Conservation (phyloP, 2,797 vertebrate genomes). For the Peromyscus attwateri region DNA sequence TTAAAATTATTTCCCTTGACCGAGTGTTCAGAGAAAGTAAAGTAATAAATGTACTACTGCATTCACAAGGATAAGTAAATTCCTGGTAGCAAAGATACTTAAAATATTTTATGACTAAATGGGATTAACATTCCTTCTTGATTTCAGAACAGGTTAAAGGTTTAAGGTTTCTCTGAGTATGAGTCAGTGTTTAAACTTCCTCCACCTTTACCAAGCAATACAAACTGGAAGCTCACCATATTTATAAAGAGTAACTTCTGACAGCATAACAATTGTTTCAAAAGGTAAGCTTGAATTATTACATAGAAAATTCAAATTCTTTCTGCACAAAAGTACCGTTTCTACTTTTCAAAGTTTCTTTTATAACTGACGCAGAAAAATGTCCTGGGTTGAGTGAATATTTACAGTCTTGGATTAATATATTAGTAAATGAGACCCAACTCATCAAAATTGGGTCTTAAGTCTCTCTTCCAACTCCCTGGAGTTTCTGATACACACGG, state of each 20-base stretch:
- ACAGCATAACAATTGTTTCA: neutral
- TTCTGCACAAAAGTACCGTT: neutral
- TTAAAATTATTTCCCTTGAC: neutral
- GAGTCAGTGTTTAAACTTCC: neutral
- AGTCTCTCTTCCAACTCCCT: neutral
- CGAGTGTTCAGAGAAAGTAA: neutral
- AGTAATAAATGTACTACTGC: neutral
- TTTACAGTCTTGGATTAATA: neutral
- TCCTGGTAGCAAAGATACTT: neutral
- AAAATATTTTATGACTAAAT: neutral
- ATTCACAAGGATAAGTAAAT: neutral
- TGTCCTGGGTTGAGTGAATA: neutral
- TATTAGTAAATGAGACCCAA: neutral
- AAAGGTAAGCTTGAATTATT: neutral
- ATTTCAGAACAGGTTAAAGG: neutral
- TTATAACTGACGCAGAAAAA: constrained; percentile 6
- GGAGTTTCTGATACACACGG: neutral
- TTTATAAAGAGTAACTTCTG: neutral
- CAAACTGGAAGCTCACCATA: neutral
- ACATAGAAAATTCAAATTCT: neutral
- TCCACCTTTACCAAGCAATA: neutral
- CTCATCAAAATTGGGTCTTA: neutral
- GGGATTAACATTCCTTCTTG: neutral
- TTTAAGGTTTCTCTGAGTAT: neutral
- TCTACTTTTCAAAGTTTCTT: neutral